These are phyloP conservation scores for Enteromius argenteus DNA, from an alignment of 2,797 vertebrate species.

Conservation along the genomic window DNA sequence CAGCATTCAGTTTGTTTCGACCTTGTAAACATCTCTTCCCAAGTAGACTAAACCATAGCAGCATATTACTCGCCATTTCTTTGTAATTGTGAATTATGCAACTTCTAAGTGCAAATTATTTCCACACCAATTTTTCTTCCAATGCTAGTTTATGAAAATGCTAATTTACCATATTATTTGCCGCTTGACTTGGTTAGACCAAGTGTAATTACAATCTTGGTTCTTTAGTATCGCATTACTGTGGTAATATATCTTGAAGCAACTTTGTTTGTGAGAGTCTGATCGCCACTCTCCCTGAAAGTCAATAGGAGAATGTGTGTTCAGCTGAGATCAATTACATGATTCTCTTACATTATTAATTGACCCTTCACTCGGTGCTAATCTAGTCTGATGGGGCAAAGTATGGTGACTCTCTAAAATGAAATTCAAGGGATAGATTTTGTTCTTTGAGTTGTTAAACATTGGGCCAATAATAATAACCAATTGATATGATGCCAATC, in stretches of 20 bases:
- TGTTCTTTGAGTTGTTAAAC: neutral
- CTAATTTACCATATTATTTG: neutral
- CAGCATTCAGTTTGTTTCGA: neutral
- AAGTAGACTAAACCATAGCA: neutral
- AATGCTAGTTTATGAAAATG: neutral
- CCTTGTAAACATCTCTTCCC: neutral
- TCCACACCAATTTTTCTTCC: too few relatives aligned
- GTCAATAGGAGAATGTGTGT: slow-evolving; percentile 35
- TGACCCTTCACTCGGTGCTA: neutral
- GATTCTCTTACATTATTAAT: slow-evolving; percentile 35
- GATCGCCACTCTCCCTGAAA: slow-evolving; percentile 31
- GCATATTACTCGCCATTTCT: neutral
- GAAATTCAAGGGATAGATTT: neutral
- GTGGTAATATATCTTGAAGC: neutral
- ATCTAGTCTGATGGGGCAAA: neutral
- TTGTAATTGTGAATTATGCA: neutral
- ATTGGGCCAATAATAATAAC: neutral
- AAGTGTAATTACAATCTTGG: slow-evolving; percentile 6
- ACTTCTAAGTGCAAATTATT: neutral
- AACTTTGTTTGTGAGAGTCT: neutral
- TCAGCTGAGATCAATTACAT: slow-evolving; percentile 4
- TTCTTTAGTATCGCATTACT: neutral
- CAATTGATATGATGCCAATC: too few relatives aligned
- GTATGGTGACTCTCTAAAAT: neutral
- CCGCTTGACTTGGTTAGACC: neutral